Conservation (phyloP, 2,888 invertebrate genomes). For the Drosophila mulleri region DNA sequence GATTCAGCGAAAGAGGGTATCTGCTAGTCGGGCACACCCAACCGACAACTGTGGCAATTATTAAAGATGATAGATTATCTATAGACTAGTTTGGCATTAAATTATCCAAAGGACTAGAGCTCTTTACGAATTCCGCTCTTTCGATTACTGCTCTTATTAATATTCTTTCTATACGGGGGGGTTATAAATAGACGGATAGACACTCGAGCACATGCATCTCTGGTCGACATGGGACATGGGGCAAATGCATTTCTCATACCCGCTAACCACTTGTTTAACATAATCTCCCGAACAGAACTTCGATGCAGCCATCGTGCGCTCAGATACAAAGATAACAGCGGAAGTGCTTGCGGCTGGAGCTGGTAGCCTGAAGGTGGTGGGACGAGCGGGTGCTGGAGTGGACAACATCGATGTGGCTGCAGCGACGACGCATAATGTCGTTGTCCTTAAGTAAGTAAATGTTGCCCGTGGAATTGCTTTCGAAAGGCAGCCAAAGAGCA, state of each 20-base stretch:
- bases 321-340: conserved; percentile 96
- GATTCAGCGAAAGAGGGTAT: neutral
- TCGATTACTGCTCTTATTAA: neutral
- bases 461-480: neutral
- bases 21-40: neutral
- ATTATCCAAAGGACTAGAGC: neutral
- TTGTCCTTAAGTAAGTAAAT: conserved; percentile 95
- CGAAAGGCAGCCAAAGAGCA: neutral
- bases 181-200: no score
- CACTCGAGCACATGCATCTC: neutral
- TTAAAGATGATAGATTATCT: no score
- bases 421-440: conserved; percentile 92
- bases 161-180: no score
- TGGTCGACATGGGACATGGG: neutral
- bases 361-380: conserved; percentile 92
- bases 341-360: conserved; percentile 92
- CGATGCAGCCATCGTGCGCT: conserved; percentile 96
- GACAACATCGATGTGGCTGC: conserved; percentile 97
- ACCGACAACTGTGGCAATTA: neutral
- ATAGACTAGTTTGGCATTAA: neutral
- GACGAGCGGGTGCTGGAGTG: conserved; percentile 98
- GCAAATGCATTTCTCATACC: conserved; percentile 2
- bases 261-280: conserved; percentile 18
- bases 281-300: conserved; percentile 88
- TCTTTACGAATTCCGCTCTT: neutral